phyloP scores from a whole-genome alignment of 2,888 invertebrate genomes.

The Tuberolachnus salignus region DNA sequence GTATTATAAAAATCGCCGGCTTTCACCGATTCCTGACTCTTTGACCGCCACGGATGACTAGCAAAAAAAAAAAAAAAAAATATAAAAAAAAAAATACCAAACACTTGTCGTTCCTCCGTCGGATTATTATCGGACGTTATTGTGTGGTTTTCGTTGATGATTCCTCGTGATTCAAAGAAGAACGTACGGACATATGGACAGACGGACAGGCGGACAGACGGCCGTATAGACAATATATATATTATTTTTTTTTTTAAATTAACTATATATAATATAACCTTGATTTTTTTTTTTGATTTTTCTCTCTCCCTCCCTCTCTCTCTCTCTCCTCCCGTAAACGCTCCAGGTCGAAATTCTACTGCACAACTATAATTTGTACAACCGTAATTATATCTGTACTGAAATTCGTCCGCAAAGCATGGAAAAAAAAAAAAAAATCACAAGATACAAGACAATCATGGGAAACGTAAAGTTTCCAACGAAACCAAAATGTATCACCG shows the following conservation, averaged over 20 bases:
- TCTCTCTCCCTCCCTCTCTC: too few relatives aligned
- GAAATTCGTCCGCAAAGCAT: too few relatives aligned
- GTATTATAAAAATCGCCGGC: slow-evolving; percentile 17
- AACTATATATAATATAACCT: not conserved
- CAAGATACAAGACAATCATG: too few relatives aligned
- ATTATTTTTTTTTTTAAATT: too few relatives aligned
- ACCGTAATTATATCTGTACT: too few relatives aligned
- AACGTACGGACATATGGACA: not conserved
- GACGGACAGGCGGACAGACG: not conserved
- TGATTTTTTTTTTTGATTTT: not conserved
- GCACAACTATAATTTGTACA: too few relatives aligned
- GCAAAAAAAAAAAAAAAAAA: not conserved
- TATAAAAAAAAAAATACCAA: not conserved
- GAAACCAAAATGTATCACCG: too few relatives aligned
- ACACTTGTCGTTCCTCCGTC: slow-evolving; percentile 10
- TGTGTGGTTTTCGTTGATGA: not conserved
- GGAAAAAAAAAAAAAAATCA: too few relatives aligned
- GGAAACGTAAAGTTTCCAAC: too few relatives aligned
- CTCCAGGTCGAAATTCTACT: too few relatives aligned
- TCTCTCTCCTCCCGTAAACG: too few relatives aligned
- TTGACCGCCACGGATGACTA: slow-evolving; percentile 30
- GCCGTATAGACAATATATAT: not conserved
- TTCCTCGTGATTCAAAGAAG: not conserved
- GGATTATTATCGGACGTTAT: not conserved
- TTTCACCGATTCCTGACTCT: slow-evolving; percentile 49